Conservation (phyloP, 2,888 invertebrate species). For the Drosophila lacicola region DNA sequence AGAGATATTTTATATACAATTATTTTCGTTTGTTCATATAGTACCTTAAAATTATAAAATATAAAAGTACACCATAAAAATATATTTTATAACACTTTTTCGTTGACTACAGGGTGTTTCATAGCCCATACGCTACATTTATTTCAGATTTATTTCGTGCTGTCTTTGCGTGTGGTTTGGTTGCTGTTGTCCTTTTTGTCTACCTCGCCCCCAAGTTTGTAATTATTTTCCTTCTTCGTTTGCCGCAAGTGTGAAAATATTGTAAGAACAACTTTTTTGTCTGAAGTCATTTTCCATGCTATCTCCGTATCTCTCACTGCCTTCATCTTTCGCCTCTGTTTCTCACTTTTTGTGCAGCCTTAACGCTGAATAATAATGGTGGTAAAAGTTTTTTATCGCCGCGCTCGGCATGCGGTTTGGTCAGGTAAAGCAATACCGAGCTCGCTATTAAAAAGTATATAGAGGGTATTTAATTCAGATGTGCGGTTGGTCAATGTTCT, state of each 20-base stretch:
- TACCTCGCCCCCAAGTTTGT: constrained; percentile 65
- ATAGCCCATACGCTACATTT: neutral
- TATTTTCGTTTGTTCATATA: too few species aligned
- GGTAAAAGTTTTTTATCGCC: constrained; percentile 54
- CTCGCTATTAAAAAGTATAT: constrained; percentile 55
- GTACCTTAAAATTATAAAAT: too few species aligned
- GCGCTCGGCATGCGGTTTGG: neutral
- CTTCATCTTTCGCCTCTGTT: neutral
- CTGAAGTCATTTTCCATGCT: constrained; percentile 66
- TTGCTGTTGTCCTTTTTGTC: constrained; percentile 30
- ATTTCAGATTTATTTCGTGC: constrained; percentile 22
- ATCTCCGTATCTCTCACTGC: neutral
- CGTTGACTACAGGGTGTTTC: constrained; percentile 19
- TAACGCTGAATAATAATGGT: constrained; percentile 47
- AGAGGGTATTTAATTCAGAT: constrained; percentile 49
- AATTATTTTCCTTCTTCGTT: constrained; percentile 74
- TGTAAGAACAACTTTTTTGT: constrained; percentile 67
- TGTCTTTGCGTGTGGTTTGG: constrained; percentile 11
- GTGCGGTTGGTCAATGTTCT: constrained; percentile 20
- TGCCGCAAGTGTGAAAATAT: constrained; percentile 77
- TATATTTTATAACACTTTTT: neutral
- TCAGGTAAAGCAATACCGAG: constrained; percentile 2
- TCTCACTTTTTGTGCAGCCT: constrained; percentile 41
- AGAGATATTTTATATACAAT: too few species aligned
- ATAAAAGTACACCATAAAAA: too few species aligned